phyloP scores from a whole-genome alignment of 2,797 vertebrate genomes.

The Rhadinocentrus ornatus region DNA sequence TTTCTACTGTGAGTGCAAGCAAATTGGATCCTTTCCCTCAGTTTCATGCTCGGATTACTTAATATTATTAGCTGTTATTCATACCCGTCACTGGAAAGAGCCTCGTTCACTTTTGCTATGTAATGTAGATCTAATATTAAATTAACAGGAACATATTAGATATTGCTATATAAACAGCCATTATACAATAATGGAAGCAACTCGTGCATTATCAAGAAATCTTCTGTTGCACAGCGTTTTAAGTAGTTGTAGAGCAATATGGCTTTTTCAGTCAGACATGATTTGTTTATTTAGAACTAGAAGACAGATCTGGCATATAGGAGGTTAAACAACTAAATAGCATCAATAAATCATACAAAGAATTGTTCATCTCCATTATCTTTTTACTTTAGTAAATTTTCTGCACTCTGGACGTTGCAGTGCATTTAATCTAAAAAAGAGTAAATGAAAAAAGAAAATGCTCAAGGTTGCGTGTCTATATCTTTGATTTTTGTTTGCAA shows the following conservation, averaged over 20 bases:
- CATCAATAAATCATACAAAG: background rate
- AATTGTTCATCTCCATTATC: background rate
- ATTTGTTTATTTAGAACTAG: background rate
- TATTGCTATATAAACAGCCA: background rate
- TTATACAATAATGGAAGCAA: slow-evolving; percentile 5
- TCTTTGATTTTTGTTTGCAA: too few relatives aligned
- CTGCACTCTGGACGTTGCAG: background rate
- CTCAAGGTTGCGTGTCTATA: background rate
- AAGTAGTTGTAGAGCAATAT: background rate
- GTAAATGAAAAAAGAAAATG: background rate
- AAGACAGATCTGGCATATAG: background rate
- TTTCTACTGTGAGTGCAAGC: background rate
- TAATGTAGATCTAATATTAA: slow-evolving; percentile 17
- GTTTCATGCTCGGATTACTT: background rate
- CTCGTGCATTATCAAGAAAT: background rate
- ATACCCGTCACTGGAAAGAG: background rate
- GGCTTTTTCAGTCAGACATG: background rate
- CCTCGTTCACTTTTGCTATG: slow-evolving; percentile 8
- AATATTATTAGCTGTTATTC: slow-evolving; percentile 2
- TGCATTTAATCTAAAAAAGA: background rate
- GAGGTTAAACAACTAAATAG: background rate
- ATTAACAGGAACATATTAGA: slow-evolving; percentile 1
- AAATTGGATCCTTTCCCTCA: background rate
- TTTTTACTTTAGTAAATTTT: background rate
- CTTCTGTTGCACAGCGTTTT: slow-evolving; percentile 16